Conservation (phyloP, 1,140 invertebrate species). For the Metaphire vulgaris region DNA sequence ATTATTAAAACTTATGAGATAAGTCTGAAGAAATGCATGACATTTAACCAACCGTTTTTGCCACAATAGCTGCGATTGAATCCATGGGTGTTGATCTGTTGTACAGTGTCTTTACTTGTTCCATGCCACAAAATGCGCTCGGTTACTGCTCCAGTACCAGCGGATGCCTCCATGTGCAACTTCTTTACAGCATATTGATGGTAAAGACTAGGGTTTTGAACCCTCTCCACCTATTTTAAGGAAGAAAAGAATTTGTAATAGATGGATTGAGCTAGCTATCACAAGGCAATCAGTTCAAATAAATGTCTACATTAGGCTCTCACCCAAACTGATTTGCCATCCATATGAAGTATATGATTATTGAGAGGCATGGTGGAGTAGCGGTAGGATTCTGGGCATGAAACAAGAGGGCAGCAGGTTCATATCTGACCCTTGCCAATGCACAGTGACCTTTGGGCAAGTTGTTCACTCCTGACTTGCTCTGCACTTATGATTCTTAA, state of each 20-base stretch:
- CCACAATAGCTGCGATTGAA: slow-evolving; percentile 32
- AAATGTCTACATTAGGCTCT: too few species aligned
- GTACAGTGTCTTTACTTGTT: slow-evolving; percentile 16
- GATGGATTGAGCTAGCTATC: too few species aligned
- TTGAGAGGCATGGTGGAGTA: too few species aligned
- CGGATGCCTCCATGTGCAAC: slow-evolving; percentile 24
- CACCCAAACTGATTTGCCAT: too few species aligned
- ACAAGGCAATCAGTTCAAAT: too few species aligned
- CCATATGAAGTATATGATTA: too few species aligned
- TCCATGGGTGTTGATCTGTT: slow-evolving; percentile 25
- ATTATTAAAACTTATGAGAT: not conserved
- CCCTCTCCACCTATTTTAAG: slow-evolving; percentile 17
- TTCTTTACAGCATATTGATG: slow-evolving; percentile 12
- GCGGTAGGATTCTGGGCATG: too few species aligned
- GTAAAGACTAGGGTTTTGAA: slow-evolving; percentile 23
- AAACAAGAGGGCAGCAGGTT: too few species aligned
- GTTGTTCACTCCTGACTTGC: not conserved
- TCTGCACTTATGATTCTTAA: too few species aligned
- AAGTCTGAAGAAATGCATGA: not conserved
- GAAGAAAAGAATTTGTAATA: too few species aligned
- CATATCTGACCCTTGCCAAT: too few species aligned
- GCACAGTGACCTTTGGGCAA: not conserved
- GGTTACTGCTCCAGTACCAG: not conserved
- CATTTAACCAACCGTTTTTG: slow-evolving; percentile 23
- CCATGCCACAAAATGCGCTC: slow-evolving; percentile 29